Evolutionary conservation across 2,888 invertebrate genomes (phyloP).

Genomic region (Teleiodes luculella): DNA sequence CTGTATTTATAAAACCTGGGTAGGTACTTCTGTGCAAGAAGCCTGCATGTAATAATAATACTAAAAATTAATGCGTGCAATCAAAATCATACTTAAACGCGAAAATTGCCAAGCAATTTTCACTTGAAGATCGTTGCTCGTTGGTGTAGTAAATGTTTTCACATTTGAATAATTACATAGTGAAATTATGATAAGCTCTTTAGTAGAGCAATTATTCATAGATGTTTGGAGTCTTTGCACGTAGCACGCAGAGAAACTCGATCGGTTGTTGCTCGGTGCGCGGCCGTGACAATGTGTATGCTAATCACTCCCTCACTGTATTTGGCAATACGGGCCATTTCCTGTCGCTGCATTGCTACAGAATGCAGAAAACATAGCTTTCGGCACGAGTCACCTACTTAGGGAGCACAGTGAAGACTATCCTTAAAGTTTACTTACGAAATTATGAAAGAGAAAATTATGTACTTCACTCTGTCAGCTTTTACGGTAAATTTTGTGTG

Average conservation of each 20-base stretch:
- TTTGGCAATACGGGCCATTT: slow-evolving; percentile 59
- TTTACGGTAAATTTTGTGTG: too few relatives aligned
- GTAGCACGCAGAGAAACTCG: slow-evolving; percentile 53
- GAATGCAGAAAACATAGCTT: slow-evolving; percentile 40
- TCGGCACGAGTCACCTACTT: slow-evolving; percentile 5
- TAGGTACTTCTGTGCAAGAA: too few relatives aligned
- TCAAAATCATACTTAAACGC: too few relatives aligned
- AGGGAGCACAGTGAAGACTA: background rate
- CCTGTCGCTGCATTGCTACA: slow-evolving; percentile 49
- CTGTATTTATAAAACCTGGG: too few relatives aligned
- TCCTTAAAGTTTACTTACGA: background rate
- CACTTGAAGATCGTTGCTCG: background rate
- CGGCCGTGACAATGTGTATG: slow-evolving; percentile 54
- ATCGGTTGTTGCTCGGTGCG: slow-evolving; percentile 26
- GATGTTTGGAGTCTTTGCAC: slow-evolving; percentile 46
- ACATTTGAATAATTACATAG: slow-evolving; percentile 27
- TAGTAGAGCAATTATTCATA: slow-evolving; percentile 25
- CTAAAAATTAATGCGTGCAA: too few relatives aligned
- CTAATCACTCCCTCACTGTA: slow-evolving; percentile 46
- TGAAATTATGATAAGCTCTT: slow-evolving; percentile 38
- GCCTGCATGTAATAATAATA: too few relatives aligned
- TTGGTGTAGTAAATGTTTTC: slow-evolving; percentile 3
- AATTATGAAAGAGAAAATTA: too few relatives aligned
- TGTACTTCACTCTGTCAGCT: too few relatives aligned
- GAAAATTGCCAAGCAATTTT: background rate